Evolutionary conservation across 2,797 vertebrate species (phyloP).

Genomic region (Pogonophryne albipinna): DNA sequence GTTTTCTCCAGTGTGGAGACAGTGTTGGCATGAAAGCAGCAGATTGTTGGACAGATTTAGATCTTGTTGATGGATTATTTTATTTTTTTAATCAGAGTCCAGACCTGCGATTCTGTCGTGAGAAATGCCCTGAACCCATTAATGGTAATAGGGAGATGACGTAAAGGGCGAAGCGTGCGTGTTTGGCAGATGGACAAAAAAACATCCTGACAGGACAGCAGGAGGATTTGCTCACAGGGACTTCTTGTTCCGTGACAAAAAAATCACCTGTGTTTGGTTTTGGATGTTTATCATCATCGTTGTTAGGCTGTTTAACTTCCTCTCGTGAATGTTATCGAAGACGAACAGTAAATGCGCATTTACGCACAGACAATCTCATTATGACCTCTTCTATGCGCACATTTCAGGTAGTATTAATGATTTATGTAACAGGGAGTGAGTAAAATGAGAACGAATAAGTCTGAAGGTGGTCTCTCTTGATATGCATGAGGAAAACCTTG

Average conservation of each 20-base stretch:
- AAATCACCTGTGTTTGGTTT: constrained; percentile 23
- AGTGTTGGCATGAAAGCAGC: constrained; percentile 10
- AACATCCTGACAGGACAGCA: constrained; percentile 35
- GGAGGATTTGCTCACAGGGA: constrained; percentile 40
- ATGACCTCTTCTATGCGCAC: background rate
- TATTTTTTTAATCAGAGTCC: constrained; percentile 8
- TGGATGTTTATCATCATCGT: constrained; percentile 22
- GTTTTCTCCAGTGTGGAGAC: constrained; percentile 38
- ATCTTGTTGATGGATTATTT: too few relatives aligned
- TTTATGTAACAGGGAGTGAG: constrained; percentile 27
- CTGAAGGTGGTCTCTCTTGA: constrained; percentile 21
- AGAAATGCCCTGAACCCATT: constrained; percentile 50
- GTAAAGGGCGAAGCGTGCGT: constrained; percentile 57
- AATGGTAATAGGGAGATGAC: constrained; percentile 61
- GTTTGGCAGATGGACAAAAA: constrained; percentile 68
- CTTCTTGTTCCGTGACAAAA: constrained; percentile 36
- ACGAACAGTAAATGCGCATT: constrained; percentile 10
- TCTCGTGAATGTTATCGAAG: background rate
- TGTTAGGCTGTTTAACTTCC: background rate
- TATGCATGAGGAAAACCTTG: constrained; percentile 44
- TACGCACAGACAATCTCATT: constrained; percentile 21
- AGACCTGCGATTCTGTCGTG: constrained; percentile 25
- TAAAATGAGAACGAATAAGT: constrained; percentile 24
- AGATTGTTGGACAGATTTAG: constrained; percentile 2
- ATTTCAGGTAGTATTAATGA: constrained; percentile 14